phyloP scores from a whole-genome alignment of 2,888 invertebrate species.

The Epistrophe eligans region DNA sequence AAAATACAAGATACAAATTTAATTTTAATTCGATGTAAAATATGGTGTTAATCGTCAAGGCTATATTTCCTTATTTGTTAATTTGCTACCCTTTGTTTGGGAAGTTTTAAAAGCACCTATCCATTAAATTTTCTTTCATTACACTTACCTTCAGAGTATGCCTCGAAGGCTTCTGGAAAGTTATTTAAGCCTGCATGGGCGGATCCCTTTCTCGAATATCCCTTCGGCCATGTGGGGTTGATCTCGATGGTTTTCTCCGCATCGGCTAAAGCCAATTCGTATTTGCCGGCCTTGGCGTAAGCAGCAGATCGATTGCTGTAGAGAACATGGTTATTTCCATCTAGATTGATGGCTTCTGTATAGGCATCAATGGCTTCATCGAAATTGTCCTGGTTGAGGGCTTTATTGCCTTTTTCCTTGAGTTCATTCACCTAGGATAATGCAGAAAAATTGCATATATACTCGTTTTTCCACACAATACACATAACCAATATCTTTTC shows the following conservation, averaged over 20 bases:
- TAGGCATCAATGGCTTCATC: slow-evolving; percentile 92
- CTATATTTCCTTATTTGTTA: too few species aligned
- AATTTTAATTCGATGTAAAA: too few species aligned
- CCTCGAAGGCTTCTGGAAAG: slow-evolving; percentile 89
- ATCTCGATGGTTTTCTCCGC: slow-evolving; percentile 92
- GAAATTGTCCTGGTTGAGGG: slow-evolving; percentile 90
- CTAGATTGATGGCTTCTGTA: slow-evolving; percentile 91
- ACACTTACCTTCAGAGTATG: slow-evolving; percentile 88
- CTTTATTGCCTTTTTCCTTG: slow-evolving; percentile 94
- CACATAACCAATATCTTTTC: slow-evolving; percentile 56
- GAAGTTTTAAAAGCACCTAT: not conserved
- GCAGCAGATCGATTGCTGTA: slow-evolving; percentile 97
- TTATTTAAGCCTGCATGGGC: slow-evolving; percentile 91
- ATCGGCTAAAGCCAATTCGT: slow-evolving; percentile 90
- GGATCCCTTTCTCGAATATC: slow-evolving; percentile 94
- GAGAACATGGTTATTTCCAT: slow-evolving; percentile 93
- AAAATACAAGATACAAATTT: too few species aligned
- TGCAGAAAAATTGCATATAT: slow-evolving; percentile 52
- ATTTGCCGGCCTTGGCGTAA: slow-evolving; percentile 91
- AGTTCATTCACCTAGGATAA: slow-evolving; percentile 89
- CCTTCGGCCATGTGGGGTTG: slow-evolving; percentile 94
- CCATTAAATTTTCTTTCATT: not conserved
- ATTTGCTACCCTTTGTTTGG: not conserved
- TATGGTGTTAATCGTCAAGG: too few species aligned
- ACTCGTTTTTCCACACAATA: slow-evolving; percentile 9